Evolutionary conservation across 2,113 vertebrate genomes (phyloP), one percentile per base, ranked within the genome.

Genomic region (Tonatia bakeri): DNA sequence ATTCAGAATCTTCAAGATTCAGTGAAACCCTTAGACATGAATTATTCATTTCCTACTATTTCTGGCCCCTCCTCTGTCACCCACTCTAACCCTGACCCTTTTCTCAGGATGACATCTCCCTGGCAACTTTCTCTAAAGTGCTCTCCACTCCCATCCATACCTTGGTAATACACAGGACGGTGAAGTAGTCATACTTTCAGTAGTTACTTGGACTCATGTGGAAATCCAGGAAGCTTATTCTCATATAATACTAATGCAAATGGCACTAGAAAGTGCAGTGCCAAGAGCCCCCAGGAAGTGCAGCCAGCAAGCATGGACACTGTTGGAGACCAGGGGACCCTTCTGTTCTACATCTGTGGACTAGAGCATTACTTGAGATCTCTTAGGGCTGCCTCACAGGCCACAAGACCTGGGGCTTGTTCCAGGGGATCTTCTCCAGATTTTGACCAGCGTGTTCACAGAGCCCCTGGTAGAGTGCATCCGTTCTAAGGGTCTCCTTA

Each of bases 231-330:
- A 97, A 95, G 36, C 7, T 70, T 79, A 72, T 85, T 96, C 38
- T 92, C 43, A 24, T 47, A 47, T 89, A 93, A 79, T 54, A 77
- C 43, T 90, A 45, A 92, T 33, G 7, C 70, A 70, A 38, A 67
- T 0, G 3, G 79, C 90, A 90, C 76, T 75, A 77, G 85, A 90
- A 91, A 82, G 47, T 40, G 22, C 87, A 95, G 92, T 97, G 96
- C 96, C 96, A 95, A 92, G 85, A 92, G 59, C 95, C 79, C 45
- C 26, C 56, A 64, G 24, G 85, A 92, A n/a, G 79, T 36, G 86
- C 73, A 72, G 40, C 45, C 96, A 86, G 43, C 52, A 87, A 91
- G 56, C 33, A 10, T 20, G 77, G 80, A 56, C 56, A 47, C n/a
- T 56, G 52, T 50, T 69, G 82, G 69, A 61, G 75, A 14, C 73